Conservation (phyloP, 2,888 invertebrate genomes). For the Aphrophora alni region DNA sequence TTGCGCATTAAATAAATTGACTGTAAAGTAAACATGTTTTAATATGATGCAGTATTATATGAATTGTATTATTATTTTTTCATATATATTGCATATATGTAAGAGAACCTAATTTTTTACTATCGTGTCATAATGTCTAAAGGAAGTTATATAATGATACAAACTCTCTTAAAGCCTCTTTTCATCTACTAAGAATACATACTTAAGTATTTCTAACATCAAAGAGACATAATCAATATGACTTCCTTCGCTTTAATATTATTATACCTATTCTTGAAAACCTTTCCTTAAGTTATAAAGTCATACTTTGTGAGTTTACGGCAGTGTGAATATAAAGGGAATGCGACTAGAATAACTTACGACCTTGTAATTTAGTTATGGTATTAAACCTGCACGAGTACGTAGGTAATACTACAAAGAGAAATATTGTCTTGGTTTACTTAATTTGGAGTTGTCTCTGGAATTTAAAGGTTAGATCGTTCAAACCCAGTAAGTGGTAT, state of each 20-base stretch:
- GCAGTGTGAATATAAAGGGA: background rate
- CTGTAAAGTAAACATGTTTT: no score
- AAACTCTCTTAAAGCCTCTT: background rate
- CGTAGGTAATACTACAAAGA: background rate
- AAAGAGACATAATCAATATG: background rate
- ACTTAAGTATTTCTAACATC: background rate
- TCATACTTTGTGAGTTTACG: background rate
- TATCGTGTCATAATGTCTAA: no score
- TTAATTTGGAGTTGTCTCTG: background rate
- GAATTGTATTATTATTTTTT: no score
- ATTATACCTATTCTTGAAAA: background rate
- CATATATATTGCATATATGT: no score
- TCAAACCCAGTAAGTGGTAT: no score
- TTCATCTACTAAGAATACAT: background rate
- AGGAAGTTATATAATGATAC: background rate
- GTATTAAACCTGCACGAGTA: background rate
- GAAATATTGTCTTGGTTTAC: background rate
- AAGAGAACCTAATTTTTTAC: no score
- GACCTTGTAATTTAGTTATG: background rate
- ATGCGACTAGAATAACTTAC: background rate
- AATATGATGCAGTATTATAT: no score
- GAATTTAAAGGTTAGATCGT: no score
- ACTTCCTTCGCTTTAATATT: background rate
- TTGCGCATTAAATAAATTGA: no score
- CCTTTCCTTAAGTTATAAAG: background rate